Percentiles rank a stretch among this genome's conserved stretches.
phyloP scores from a whole-genome alignment of 2,888 invertebrate species.

The Sabellastarte sp. region DNA sequence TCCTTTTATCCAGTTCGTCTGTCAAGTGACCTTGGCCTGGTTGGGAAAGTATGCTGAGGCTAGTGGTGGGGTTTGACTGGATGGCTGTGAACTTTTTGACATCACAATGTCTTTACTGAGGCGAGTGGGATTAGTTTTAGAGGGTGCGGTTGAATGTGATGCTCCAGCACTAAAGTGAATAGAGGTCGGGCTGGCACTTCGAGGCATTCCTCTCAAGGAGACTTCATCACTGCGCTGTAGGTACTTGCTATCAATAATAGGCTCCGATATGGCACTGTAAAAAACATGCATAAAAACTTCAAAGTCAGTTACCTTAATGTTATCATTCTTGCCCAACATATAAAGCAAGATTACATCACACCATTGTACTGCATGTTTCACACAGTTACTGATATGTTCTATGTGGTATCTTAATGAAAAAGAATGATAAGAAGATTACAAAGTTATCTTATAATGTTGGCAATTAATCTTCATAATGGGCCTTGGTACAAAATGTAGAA shows the following conservation, averaged over 20 bases:
- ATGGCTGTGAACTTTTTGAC: neutral
- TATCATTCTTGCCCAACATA: too few species aligned
- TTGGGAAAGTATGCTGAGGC: slow-evolving; percentile 2
- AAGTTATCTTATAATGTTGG: too few species aligned
- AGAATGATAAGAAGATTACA: too few species aligned
- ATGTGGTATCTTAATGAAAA: too few species aligned
- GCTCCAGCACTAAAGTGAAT: neutral
- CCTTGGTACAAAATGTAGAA: too few species aligned
- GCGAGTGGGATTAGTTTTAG: neutral
- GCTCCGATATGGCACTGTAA: slow-evolving; percentile 42
- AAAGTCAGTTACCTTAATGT: too few species aligned
- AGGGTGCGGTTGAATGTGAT: neutral
- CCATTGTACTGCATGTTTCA: too few species aligned
- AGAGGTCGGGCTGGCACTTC: neutral
- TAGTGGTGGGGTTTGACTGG: neutral
- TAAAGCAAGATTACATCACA: too few species aligned
- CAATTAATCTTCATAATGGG: too few species aligned
- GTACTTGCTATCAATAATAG: slow-evolving; percentile 45
- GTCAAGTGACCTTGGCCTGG: slow-evolving; percentile 2
- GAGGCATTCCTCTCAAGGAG: neutral
- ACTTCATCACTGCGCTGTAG: slow-evolving; percentile 41
- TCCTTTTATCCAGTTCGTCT: neutral
- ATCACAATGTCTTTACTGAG: neutral
- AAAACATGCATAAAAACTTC: too few species aligned
- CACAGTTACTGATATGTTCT: too few species aligned